phyloP scores from a whole-genome alignment of 2,888 invertebrate genomes.

The Eurytoma californica region DNA sequence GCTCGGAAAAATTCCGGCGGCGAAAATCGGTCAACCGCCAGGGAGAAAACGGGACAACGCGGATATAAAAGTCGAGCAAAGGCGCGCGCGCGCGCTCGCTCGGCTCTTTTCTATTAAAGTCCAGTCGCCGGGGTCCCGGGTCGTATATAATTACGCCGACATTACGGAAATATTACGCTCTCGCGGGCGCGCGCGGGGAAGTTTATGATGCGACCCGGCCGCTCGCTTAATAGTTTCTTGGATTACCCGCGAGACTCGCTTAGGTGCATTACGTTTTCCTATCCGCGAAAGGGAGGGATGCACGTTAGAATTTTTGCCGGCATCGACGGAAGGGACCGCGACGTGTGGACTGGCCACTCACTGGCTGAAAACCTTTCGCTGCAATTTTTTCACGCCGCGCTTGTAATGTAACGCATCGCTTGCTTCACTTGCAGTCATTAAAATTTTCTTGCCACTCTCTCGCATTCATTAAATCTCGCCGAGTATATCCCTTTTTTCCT shows the following conservation, averaged over 20 bases:
- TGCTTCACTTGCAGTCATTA: too few relatives aligned
- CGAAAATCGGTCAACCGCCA: slow-evolving; percentile 35
- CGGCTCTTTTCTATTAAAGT: slow-evolving; percentile 45
- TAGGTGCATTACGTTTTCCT: slow-evolving; percentile 40
- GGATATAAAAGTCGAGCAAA: slow-evolving; percentile 44
- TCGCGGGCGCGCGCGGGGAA: slow-evolving; percentile 49
- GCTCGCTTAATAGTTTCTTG: slow-evolving; percentile 61
- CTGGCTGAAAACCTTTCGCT: too few relatives aligned
- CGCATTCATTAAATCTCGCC: too few relatives aligned
- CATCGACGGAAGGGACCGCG: not conserved
- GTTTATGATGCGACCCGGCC: slow-evolving; percentile 56
- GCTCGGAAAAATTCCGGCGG: slow-evolving; percentile 3
- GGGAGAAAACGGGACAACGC: slow-evolving; percentile 18
- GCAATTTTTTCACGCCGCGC: too few relatives aligned
- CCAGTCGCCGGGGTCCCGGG: slow-evolving; percentile 8
- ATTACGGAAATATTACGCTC: slow-evolving; percentile 45
- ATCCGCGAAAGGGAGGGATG: slow-evolving; percentile 6
- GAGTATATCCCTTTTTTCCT: too few relatives aligned
- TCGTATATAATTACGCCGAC: slow-evolving; percentile 38
- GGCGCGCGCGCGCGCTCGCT: not conserved
- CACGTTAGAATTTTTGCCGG: slow-evolving; percentile 44
- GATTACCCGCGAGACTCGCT: slow-evolving; percentile 54
- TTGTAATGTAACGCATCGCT: too few relatives aligned
- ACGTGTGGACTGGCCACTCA: not conserved
- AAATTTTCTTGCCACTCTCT: too few relatives aligned